Evolutionary conservation across 2,113 vertebrate genomes (phyloP), one percentile per base, ranked within the genome.

Genomic region (Callopanchax toddi): DNA sequence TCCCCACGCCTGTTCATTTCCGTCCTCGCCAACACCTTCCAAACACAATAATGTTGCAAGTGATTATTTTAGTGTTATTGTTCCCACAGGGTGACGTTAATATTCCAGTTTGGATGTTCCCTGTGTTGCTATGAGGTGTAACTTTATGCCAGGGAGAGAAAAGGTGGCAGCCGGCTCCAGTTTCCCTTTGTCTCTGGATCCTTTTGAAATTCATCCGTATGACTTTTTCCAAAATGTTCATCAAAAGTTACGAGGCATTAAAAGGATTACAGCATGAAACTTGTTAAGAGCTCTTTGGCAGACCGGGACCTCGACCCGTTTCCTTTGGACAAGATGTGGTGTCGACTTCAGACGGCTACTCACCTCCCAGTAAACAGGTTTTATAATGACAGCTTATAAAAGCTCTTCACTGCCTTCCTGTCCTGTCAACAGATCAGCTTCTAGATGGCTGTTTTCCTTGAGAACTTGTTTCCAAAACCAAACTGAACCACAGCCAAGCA

Each of bases 131-230:
- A 69, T 45, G 73, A 57, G 60, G 55, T 83, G 86, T 82, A 89
- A 89, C 86, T 55, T 45, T 78, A 87, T 59, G 77, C 86, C 78
- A 53, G 40, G 53, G 62, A 69, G 64, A 64, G n/a, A 65, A 74
- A 67, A 86, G 78, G 74, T 82, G 81, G 84, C 80, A 77, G 73
- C 79, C 63, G 65, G 79, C 85, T 83, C 81, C 73, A 32, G 68
- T 86, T 86, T 84, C 87, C 78, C 73, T 82, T 89, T 86, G 87
- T 89, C 77, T 79, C 58, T 46, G 34, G 11, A 23, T n/a, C 65
- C 78, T 85, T 53, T 80, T 87, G 82, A 89, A 87, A 86, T 76
- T 15, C 77, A 84, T 68, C 71, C 76, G 43, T 21, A 40, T 10
- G 43, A 76, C 76, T 72, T 79, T 79, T 77, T 62, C 42, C 55